phyloP scores from a whole-genome alignment of 2,888 invertebrate species.

The Thera obeliscata region DNA sequence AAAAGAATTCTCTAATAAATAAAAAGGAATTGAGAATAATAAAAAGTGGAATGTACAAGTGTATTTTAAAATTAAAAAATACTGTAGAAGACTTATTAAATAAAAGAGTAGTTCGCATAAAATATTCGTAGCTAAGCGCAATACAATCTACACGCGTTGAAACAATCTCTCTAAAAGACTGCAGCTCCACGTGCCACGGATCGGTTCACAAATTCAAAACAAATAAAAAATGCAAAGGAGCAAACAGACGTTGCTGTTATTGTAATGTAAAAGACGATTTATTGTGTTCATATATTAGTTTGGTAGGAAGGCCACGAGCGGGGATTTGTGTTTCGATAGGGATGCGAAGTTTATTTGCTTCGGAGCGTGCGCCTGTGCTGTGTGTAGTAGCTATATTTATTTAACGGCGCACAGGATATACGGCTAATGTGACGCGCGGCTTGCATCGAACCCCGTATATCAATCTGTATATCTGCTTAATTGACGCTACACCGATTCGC shows the following conservation, averaged over 20 bases:
- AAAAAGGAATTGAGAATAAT: background rate
- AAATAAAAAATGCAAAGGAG: slow-evolving; percentile 51
- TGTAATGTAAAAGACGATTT: slow-evolving; percentile 69
- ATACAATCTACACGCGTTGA: slow-evolving; percentile 6
- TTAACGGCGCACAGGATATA: slow-evolving; percentile 61
- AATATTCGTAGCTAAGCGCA: slow-evolving; percentile 7
- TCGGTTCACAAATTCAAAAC: slow-evolving; percentile 41
- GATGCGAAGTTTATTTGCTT: slow-evolving; percentile 74
- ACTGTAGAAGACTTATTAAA: background rate
- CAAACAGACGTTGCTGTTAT: slow-evolving; percentile 63
- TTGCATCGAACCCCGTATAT: slow-evolving; percentile 69
- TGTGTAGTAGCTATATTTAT: slow-evolving; percentile 26
- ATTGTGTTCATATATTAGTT: slow-evolving; percentile 78
- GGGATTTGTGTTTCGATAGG: slow-evolving; percentile 71
- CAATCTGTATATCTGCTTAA: slow-evolving; percentile 65
- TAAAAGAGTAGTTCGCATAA: background rate
- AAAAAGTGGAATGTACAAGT: no score
- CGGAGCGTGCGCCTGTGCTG: slow-evolving; percentile 60
- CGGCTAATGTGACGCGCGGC: slow-evolving; percentile 65
- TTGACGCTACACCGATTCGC: slow-evolving; percentile 60
- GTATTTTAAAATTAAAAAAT: no score
- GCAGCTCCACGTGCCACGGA: slow-evolving; percentile 30
- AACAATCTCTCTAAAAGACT: slow-evolving; percentile 27
- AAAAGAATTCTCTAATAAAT: slow-evolving; percentile 14
- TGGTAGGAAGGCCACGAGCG: slow-evolving; percentile 69